These are phyloP conservation scores for Lutraria rhynchaena DNA, from an alignment of 1,140 invertebrate species.

Conservation along the genomic window DNA sequence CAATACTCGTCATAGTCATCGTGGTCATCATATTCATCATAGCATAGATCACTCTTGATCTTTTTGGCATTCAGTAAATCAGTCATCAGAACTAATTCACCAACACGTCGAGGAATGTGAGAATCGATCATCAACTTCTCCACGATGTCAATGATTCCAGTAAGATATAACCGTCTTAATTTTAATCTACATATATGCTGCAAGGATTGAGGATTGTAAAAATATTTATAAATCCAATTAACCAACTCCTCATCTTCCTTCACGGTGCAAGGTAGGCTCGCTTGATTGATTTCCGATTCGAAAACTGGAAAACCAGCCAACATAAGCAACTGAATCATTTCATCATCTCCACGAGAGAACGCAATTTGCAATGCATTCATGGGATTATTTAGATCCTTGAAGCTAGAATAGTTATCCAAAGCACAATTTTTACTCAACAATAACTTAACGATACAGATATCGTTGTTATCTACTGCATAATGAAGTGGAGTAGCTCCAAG, in stretches of 20 bases:
- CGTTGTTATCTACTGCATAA: slow-evolving; percentile 34
- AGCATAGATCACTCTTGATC: background rate
- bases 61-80: slow-evolving; percentile 21
- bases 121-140: background rate
- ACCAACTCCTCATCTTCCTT: slow-evolving; percentile 23
- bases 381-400: slow-evolving; percentile 6
- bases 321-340: slow-evolving; percentile 44
- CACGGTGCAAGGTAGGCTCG: background rate
- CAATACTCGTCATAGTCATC: background rate
- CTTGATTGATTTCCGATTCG: background rate
- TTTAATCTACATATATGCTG: slow-evolving; percentile 26
- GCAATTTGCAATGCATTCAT: slow-evolving; percentile 43
- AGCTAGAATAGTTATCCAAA: slow-evolving; percentile 7
- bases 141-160: background rate
- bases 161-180: slow-evolving; percentile 9
- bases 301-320: slow-evolving; percentile 24
- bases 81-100: slow-evolving; percentile 32
- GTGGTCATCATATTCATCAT: slow-evolving; percentile 14
- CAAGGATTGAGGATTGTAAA: slow-evolving; percentile 32
- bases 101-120: slow-evolving; percentile 25
- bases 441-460: slow-evolving; percentile 25
- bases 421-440: slow-evolving; percentile 34
- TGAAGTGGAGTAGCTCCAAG: slow-evolving; percentile 26
- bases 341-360: background rate
- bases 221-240: slow-evolving; percentile 46